Conservation (phyloP, 2,888 invertebrate genomes). For the Cerceris rybyensis region DNA sequence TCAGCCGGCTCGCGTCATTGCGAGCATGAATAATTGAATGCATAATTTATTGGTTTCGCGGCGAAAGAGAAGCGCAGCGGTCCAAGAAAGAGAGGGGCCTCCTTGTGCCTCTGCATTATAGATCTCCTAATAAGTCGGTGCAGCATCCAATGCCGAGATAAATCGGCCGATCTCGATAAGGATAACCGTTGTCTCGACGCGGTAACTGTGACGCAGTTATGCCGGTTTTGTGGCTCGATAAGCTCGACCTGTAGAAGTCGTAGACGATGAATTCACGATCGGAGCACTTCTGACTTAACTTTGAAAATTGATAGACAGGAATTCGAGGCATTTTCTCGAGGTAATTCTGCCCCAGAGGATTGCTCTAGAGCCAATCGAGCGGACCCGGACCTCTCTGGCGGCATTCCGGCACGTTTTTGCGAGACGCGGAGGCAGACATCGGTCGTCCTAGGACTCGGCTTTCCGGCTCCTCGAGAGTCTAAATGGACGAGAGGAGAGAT, state of each 20-base stretch:
- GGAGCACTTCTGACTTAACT: constrained; percentile 5
- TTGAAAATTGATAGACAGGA: too few species aligned
- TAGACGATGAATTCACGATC: constrained; percentile 17
- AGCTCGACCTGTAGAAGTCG: background rate
- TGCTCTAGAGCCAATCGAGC: constrained; percentile 8
- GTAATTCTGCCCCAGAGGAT: too few species aligned
- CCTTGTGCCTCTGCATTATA: constrained; percentile 42
- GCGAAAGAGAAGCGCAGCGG: constrained; percentile 54
- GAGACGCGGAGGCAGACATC: constrained; percentile 31
- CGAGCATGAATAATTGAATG: constrained; percentile 78
- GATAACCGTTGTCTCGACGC: constrained; percentile 64
- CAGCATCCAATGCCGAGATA: constrained; percentile 65
- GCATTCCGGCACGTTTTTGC: constrained; percentile 32
- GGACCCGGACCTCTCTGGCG: background rate
- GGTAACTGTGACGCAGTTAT: constrained; percentile 39
- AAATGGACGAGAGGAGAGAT: background rate
- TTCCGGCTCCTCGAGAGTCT: constrained; percentile 29
- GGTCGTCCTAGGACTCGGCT: constrained; percentile 43
- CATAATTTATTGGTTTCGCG: constrained; percentile 76
- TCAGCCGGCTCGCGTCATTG: constrained; percentile 77
- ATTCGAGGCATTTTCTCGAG: too few species aligned
- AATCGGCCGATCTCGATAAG: constrained; percentile 72
- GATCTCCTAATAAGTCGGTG: constrained; percentile 69
- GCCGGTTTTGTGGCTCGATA: constrained; percentile 18
- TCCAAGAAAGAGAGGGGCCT: constrained; percentile 10